Percentiles rank a stretch among this genome's conserved stretches.
These are phyloP conservation scores for Agrypnus murinus DNA, from an alignment of 2,888 invertebrate genomes.

Conservation along the genomic window DNA sequence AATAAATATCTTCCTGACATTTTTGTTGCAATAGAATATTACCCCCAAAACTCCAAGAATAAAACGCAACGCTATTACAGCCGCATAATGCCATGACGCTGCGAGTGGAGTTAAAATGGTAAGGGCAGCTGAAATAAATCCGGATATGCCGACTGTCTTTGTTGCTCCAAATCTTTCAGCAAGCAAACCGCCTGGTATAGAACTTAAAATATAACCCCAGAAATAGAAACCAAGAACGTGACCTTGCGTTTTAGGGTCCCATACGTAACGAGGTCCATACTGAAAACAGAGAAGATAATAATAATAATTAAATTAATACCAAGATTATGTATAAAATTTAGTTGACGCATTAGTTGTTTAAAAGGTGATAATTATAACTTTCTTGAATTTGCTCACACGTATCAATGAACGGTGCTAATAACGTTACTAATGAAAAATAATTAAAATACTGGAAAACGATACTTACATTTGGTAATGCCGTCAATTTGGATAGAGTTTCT, in stretches of 20 bases:
- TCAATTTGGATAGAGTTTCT: conserved; percentile 51
- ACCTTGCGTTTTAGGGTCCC: conserved; percentile 78
- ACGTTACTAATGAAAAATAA: too few species aligned
- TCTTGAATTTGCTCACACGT: conserved; percentile 5
- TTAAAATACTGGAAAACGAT: neutral
- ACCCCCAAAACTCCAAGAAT: conserved; percentile 78
- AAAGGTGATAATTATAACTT: conserved; percentile 18
- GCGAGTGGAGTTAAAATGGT: conserved; percentile 78
- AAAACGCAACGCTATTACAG: conserved; percentile 76
- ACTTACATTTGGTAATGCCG: conserved; percentile 55
- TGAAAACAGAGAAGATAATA: conserved; percentile 53
- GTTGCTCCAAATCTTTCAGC: conserved; percentile 79
- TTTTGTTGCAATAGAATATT: conserved; percentile 62
- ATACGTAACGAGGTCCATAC: conserved; percentile 73
- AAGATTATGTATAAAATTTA: neutral
- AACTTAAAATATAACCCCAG: conserved; percentile 81
- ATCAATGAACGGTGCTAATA: neutral
- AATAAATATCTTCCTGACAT: too few species aligned
- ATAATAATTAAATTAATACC: neutral
- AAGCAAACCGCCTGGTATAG: conserved; percentile 78
- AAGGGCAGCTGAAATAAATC: conserved; percentile 73
- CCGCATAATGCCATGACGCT: conserved; percentile 74
- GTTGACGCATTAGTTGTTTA: conserved; percentile 5
- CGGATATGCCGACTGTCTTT: conserved; percentile 75
- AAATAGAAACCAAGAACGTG: conserved; percentile 80